Evolutionary conservation across 2,113 vertebrate genomes (phyloP).

Genomic region (Vimba vimba): DNA sequence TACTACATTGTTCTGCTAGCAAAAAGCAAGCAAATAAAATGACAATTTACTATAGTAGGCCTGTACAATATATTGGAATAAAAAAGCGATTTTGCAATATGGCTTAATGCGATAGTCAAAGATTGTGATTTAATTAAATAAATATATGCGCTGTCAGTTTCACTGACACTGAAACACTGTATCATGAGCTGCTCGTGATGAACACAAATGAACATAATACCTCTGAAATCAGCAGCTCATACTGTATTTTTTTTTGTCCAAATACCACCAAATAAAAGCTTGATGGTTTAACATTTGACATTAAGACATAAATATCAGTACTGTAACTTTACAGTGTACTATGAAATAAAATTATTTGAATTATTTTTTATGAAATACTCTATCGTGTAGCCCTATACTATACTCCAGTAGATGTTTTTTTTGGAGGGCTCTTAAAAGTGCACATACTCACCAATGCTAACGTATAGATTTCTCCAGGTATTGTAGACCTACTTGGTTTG

Average conservation of each 20-base stretch:
- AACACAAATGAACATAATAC: not conserved
- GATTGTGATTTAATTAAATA: not conserved
- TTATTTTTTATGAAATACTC: not conserved
- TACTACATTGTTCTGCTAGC: not conserved
- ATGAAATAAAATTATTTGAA: not conserved
- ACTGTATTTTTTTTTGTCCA: not conserved
- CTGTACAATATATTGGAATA: not conserved
- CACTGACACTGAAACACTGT: not conserved
- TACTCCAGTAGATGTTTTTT: not conserved
- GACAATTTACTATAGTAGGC: not conserved
- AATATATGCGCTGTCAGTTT: not conserved
- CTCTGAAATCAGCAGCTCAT: not conserved
- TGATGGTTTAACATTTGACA: no score
- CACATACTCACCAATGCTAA: not conserved
- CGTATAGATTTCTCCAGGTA: not conserved
- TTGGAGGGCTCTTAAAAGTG: not conserved
- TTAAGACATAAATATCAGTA: no score
- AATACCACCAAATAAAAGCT: no score
- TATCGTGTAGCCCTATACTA: not conserved
- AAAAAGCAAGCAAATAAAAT: not conserved
- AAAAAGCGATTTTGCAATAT: not conserved
- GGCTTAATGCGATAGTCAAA: not conserved
- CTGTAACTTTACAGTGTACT: not conserved
- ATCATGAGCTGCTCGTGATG: not conserved
- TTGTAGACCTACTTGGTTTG: not conserved